Evolutionary conservation across 2,888 invertebrate genomes (phyloP).

Genomic region (Volucella bombylans): DNA sequence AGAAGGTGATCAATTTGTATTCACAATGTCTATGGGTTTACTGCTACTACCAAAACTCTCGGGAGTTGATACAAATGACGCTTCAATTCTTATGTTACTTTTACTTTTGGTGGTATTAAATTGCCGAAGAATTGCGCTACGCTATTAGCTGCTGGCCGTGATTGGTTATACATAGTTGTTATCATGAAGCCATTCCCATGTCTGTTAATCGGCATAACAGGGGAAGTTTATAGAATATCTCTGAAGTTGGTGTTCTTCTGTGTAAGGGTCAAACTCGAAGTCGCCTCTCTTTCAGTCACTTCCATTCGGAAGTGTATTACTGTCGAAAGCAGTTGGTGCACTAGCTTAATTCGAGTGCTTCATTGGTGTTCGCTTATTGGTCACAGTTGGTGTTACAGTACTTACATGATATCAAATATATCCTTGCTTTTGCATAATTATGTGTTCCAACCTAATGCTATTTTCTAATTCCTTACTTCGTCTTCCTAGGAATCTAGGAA

Average conservation of each 20-base stretch:
- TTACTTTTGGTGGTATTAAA: no score
- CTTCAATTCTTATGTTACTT: conserved; percentile 80
- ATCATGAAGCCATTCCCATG: conserved; percentile 21
- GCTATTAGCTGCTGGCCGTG: conserved; percentile 76
- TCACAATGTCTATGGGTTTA: conserved; percentile 80
- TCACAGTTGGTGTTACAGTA: conserved; percentile 79
- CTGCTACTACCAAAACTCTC: conserved; percentile 78
- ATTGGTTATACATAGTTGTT: conserved; percentile 53
- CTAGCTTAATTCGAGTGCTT: conserved; percentile 81
- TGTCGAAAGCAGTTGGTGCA: conserved; percentile 61
- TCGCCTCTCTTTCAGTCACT: conserved; percentile 64
- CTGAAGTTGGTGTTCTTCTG: conserved; percentile 76
- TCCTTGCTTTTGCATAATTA: no score
- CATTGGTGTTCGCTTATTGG: conserved; percentile 82
- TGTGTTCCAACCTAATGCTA: no score
- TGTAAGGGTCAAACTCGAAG: conserved; percentile 77
- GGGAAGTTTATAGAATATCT: conserved; percentile 74
- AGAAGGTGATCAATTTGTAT: conserved; percentile 71
- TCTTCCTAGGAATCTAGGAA: no score
- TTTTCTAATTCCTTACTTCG: no score
- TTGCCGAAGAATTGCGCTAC: no score
- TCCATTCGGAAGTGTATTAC: conserved; percentile 41
- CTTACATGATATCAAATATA: conserved; percentile 87
- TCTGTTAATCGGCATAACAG: conserved; percentile 57
- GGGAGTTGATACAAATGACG: conserved; percentile 60